Evolutionary conservation across 2,113 vertebrate species (phyloP), one percentile per base, ranked within the genome.

Genomic region (Tachysurus vachellii): DNA sequence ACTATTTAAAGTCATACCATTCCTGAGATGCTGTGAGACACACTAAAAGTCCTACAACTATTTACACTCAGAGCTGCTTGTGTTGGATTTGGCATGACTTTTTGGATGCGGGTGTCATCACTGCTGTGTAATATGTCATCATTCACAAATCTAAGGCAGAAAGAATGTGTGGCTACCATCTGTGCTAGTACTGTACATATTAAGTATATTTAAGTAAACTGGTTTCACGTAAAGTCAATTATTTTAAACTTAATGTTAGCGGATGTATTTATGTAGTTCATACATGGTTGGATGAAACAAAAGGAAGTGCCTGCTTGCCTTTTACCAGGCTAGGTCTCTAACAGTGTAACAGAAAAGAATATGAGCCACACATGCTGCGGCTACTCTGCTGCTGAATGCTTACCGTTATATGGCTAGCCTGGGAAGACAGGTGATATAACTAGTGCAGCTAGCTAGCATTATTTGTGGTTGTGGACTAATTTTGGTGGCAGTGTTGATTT

Each of bases 11-110:
- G 11, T 19, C 31, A 19, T 71, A 31, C 44, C 19, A 44, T 68
- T 68, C n/a, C 14, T 68, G 28, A 68, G 28, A 71, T 76, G 73
- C 44, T 50, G 44, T 50, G 44, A 73, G 70, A 73, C 70, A 73
- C 36, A 10, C n/a, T 44, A 44, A 76, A 50, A 26, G 17, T 19
- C 5, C 16, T 73, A 21, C 31, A 73, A 47, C 19, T 76, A 26
- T 76, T 76, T 76, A 76, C 73, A 76, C 9, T 76, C 73, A 76
- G 71, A 47, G 42, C 44, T 50, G 73, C 44, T 77, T 77, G 12
- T 53, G 47, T 54, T 77, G 75, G 23, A 54, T 17, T 77, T 28
- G 50, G 26, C 12, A 53, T 54, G 47, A 28, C 26, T 53, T 16
- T 77, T 28, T 23, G 26, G 13, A 54, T 77, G 75, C 47, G 54